Evolutionary conservation across 2,113 vertebrate species (phyloP).

Genomic region (Excalfactoria chinensis): DNA sequence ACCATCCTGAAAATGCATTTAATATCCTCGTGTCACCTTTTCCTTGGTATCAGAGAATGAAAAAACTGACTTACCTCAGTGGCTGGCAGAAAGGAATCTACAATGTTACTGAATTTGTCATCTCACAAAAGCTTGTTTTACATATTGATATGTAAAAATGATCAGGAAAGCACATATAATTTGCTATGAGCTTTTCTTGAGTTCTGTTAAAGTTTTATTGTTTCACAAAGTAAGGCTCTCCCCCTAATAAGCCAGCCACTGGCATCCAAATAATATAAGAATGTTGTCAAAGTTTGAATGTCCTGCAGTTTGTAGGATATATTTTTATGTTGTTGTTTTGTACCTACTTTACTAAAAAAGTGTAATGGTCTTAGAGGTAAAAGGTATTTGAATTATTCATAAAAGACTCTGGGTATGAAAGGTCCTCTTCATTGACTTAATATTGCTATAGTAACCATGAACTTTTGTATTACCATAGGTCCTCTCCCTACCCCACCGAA

Average conservation of each 20-base stretch:
- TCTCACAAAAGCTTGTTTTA: neutral
- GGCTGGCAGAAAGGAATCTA: neutral
- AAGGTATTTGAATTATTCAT: neutral
- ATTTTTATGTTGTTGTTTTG: neutral
- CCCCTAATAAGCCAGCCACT: neutral
- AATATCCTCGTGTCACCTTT: neutral
- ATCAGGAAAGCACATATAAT: neutral
- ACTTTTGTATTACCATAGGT: slow-evolving; percentile 78
- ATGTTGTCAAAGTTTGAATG: neutral
- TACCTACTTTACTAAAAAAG: neutral
- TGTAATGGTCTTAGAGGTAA: neutral
- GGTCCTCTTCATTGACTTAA: neutral
- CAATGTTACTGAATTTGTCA: neutral
- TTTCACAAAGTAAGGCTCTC: neutral
- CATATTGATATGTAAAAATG: neutral
- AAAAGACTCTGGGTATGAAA: neutral
- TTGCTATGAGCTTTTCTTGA: neutral
- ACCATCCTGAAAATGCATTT: neutral
- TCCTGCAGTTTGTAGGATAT: neutral
- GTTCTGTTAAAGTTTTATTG: neutral
- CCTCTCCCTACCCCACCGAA: slow-evolving; percentile 93
- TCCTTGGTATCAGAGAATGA: neutral
- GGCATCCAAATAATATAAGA: neutral
- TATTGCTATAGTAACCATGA: neutral
- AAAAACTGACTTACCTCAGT: neutral